These are phyloP conservation scores for Argyra leucocephala DNA, from an alignment of 2,888 invertebrate species.

Conservation along the genomic window DNA sequence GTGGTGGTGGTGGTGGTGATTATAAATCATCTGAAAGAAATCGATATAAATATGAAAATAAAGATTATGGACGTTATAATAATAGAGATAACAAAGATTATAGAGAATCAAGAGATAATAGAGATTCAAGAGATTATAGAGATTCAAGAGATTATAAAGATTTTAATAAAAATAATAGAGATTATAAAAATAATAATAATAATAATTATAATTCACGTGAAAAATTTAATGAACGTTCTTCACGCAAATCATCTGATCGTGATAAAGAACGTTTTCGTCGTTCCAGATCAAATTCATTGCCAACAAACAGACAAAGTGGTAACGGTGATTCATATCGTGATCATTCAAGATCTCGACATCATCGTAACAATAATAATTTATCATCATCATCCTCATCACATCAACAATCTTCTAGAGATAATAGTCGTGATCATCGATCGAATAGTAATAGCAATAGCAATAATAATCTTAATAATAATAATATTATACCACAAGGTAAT, in stretches of 20 bases:
- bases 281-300: background rate
- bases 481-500: background rate
- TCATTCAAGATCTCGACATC: background rate
- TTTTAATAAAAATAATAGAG: background rate
- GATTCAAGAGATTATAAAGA: background rate
- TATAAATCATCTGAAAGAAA: background rate
- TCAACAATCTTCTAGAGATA: background rate
- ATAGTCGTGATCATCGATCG: background rate
- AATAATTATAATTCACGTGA: background rate
- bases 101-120: no score
- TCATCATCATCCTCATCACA: background rate
- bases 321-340: background rate
- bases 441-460: background rate
- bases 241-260: background rate
- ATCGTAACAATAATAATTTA: background rate
- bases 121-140: background rate
- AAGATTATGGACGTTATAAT: background rate
- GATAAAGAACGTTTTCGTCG: background rate
- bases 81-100: background rate
- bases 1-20: background rate
- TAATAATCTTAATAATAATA: no score
- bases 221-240: background rate
- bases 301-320: background rate
- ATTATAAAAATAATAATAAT: background rate
- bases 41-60: background rate